A percentile compares a stretch with the other conserved stretches of the same genome.
phyloP scores from a whole-genome alignment of 2,888 invertebrate species.

The Omphaloscelis lunosa region DNA sequence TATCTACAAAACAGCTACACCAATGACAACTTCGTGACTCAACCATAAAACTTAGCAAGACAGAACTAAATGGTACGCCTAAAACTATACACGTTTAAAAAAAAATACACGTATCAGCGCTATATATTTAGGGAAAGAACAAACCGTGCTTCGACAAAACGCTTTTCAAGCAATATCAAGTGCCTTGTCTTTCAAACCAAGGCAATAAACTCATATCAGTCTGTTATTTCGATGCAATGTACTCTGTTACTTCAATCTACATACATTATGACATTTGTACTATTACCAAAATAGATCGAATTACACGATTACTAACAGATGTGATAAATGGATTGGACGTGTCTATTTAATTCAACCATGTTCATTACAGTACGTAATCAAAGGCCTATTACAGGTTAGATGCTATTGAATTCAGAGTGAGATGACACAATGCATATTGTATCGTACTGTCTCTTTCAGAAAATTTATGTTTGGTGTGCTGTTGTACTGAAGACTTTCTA shows the following conservation, averaged over 20 bases:
- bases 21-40: background rate
- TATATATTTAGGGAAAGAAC: background rate
- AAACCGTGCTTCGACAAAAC: background rate
- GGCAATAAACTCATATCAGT: background rate
- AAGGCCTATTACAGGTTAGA: conserved; percentile 8
- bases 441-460: background rate
- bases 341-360: conserved; percentile 36
- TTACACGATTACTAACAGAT: conserved; percentile 20
- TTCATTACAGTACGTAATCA: conserved; percentile 42
- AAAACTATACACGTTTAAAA: background rate
- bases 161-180: conserved; percentile 8
- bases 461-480: background rate
- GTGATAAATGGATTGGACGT: conserved; percentile 16
- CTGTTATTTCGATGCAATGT: background rate
- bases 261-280: conserved; percentile 15
- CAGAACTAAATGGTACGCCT: background rate
- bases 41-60: background rate
- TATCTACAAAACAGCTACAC: background rate
- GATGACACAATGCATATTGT: background rate
- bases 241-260: background rate
- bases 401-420: background rate
- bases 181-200: background rate
- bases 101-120: background rate
- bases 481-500: background rate
- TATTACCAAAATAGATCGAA: conserved; percentile 27